Evolutionary conservation across 2,797 vertebrate genomes (phyloP).

Genomic region (Gouania willdenowi): DNA sequence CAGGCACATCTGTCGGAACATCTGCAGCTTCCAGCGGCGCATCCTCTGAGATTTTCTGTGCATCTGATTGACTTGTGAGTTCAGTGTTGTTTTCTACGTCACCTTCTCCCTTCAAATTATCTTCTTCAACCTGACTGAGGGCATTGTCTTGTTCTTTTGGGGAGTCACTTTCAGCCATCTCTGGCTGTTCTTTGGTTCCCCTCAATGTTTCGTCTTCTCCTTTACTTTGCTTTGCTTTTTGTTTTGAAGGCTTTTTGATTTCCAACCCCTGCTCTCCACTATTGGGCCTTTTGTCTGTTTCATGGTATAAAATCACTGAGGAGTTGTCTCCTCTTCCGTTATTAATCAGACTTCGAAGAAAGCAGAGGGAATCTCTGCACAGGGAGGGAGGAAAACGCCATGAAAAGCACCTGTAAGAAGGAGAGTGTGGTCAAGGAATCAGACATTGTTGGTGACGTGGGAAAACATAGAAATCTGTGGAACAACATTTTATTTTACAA

Average conservation of each 20-base stretch:
- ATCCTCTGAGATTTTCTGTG: neutral
- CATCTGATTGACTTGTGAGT: neutral
- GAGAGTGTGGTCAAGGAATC: too few relatives aligned
- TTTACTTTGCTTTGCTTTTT: constrained; percentile 1
- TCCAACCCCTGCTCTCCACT: constrained; percentile 44
- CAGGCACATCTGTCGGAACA: constrained; percentile 36
- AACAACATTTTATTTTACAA: too few relatives aligned
- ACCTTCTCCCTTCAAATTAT: neutral
- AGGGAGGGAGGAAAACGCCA: constrained; percentile 86
- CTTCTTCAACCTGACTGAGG: neutral
- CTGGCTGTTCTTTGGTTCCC: neutral
- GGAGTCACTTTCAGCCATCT: neutral
- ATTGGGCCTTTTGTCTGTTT: constrained; percentile 33
- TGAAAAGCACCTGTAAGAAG: constrained; percentile 79
- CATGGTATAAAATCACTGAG: constrained; percentile 73
- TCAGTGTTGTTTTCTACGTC: neutral
- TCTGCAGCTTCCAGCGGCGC: neutral
- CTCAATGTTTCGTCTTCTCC: neutral
- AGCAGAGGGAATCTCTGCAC: constrained; percentile 83
- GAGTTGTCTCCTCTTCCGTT: constrained; percentile 51
- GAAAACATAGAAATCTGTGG: neutral
- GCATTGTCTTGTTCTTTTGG: neutral
- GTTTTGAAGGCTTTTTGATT: neutral
- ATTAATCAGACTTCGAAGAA: constrained; percentile 71
- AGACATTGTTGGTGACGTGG: too few relatives aligned